Conservation (phyloP, 2,888 invertebrate species). For the Cheilosia variabilis region DNA sequence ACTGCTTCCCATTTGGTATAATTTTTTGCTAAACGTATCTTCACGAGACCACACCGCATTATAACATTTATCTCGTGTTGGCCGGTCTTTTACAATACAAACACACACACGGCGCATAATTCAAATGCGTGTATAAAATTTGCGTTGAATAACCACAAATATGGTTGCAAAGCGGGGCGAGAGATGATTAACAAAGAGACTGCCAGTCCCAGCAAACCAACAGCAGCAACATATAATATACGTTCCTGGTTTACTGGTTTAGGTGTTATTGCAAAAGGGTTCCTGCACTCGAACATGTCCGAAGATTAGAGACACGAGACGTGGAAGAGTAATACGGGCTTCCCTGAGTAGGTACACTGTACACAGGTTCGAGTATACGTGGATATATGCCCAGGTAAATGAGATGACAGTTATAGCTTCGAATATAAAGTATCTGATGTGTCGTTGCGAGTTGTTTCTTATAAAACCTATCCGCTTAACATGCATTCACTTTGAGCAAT, state of each 20-base stretch:
- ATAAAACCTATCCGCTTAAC: background rate
- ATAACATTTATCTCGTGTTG: constrained; percentile 45
- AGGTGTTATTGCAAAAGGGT: constrained; percentile 62
- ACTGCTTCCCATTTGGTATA: constrained; percentile 14
- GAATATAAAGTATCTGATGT: constrained; percentile 71
- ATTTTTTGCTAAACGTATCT: constrained; percentile 42
- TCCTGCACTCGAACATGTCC: constrained; percentile 66
- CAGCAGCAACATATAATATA: constrained; percentile 63
- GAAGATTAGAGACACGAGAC: constrained; percentile 50
- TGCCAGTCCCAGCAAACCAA: constrained; percentile 27
- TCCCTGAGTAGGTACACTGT: constrained; percentile 23
- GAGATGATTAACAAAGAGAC: constrained; percentile 53
- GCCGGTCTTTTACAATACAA: constrained; percentile 32
- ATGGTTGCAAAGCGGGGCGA: constrained; percentile 28
- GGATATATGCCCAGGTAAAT: constrained; percentile 30
- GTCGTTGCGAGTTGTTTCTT: constrained; percentile 51
- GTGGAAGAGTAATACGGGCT: constrained; percentile 42
- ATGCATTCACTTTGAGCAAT: background rate
- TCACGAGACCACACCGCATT: constrained; percentile 64
- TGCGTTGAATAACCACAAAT: constrained; percentile 59
- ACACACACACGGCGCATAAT: constrained; percentile 4
- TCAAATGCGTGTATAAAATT: constrained; percentile 39
- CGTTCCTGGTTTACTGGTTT: constrained; percentile 64
- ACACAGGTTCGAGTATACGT: background rate
- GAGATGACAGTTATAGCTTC: constrained; percentile 67